phyloP scores from a whole-genome alignment of 2,113 vertebrate genomes.

The Kryptolebias marmoratus region DNA sequence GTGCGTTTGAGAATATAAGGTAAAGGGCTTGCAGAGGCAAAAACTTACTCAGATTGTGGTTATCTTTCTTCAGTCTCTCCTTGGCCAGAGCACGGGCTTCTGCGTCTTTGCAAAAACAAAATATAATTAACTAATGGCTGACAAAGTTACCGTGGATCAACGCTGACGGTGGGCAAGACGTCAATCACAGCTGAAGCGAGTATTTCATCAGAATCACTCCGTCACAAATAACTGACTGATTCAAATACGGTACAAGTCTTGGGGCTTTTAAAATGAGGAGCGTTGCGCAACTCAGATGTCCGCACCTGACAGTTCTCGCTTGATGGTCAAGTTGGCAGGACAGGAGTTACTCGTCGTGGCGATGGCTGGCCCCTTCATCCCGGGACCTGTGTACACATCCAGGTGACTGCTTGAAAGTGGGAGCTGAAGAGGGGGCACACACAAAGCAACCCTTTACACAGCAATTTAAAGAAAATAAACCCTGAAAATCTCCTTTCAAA shows the following conservation, averaged over 20 bases:
- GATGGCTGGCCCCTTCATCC: slow-evolving; percentile 88
- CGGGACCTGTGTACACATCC: slow-evolving; percentile 91
- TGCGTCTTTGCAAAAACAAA: slow-evolving; percentile 83
- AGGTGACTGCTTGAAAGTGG: slow-evolving; percentile 96
- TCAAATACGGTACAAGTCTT: neutral
- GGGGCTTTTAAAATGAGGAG: neutral
- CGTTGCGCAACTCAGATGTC: neutral
- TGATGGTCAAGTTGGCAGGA: slow-evolving; percentile 93
- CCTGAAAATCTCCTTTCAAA: no score
- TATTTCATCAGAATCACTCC: no score
- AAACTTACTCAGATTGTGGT: slow-evolving; percentile 96
- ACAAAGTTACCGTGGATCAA: neutral
- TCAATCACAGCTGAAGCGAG: no score
- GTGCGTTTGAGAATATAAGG: neutral
- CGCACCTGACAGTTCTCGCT: slow-evolving; percentile 93
- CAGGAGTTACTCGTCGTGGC: slow-evolving; percentile 98
- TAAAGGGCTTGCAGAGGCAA: neutral
- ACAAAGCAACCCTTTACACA: neutral
- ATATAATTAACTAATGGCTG: slow-evolving; percentile 58
- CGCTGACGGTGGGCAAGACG: no score
- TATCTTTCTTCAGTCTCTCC: slow-evolving; percentile 98
- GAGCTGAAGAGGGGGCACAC: slow-evolving; percentile 80
- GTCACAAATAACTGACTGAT: no score
- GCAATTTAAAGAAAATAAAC: slow-evolving; percentile 3
- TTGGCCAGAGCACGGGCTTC: slow-evolving; percentile 94